Base-by-base conservation (phyloP, 2,797 vertebrate species). In the Loris lydekkerianus region DNA sequence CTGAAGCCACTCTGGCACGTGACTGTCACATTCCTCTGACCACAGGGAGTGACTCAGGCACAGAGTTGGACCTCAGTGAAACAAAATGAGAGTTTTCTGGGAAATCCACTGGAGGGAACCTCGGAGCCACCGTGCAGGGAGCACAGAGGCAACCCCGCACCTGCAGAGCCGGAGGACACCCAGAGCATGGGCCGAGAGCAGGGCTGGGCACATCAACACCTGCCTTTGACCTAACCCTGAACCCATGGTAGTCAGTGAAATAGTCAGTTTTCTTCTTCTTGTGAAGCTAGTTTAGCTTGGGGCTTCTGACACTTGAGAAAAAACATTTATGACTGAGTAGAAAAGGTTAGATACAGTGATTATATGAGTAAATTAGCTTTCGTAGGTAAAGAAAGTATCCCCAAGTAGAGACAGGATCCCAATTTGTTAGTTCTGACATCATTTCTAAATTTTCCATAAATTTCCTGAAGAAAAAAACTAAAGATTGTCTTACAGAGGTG, bases 361-460 rank as follows among this genome's bases (percentile, higher is more conserved):
- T 63, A 27, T 10, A 69, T 17, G 61, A 67, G 29, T 60, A 37
- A 75, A 82, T 86, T 34, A 73, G 40, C 49, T 90, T 90, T 23
- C 27, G 14, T 1, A 25, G n/a, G 8, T 7, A 21, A 43, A 37
- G 20, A 31, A 31, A n/a, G 15, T 37, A 61, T 75, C 72, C 17
- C 29, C 15, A 49, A 34, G 40, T 3, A 61, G 56, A 58, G 21
- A 89, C 17, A 53, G 77, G 11, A 73, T 9, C 37, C 17, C 27
- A n/a, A 5, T 49, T 53, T 23, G 58, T 40, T 49, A 58, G 37
- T 49, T 87, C 27, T 93, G 17, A 60, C 40, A 10, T 15, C 8
- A 82, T 69, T 31, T 83, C 75, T 88, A 85, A 65, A 72, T 46
- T 94, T 77, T 93, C 23, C 46, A 75, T 53, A 75, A 43, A 85